Base-by-base conservation (phyloP, 2,888 invertebrate species). In the Hydraecia micacea region DNA sequence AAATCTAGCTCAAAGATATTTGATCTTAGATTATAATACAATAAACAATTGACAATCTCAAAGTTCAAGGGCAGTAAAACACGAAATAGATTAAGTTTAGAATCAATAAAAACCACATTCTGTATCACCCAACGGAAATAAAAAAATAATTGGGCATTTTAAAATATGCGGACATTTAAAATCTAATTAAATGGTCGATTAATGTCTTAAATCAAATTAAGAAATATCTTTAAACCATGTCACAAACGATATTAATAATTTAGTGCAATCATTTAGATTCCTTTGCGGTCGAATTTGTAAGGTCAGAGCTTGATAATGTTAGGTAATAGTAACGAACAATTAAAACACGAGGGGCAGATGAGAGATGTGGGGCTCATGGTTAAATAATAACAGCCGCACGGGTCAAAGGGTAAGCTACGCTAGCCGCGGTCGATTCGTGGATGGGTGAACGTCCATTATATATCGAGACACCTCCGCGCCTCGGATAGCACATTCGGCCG, bases 141-240 rank as follows among this genome's bases (percentile, higher is more conserved):
- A 62, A 71, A 80, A 84, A 79, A 49, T 42, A 9, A 60, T 62
- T 55, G 52, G 9, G 36, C 4, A 28, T 52, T 81, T 32, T 36
- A 55, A 60, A 65, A 32, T 52, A 83, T 83, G 81, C 84, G 81
- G 83, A 81, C 42, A 71, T 77, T 67, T 66, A 32, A 46, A 79
- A 67, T 55, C 0, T 46, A 69, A 79, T 79, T 63, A 73, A 79
- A 79, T n/a, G 21, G n/a, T 28, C 52, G 63, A 46, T 46, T 70
- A 60, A 66, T 71, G 77, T 62, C 60, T 76, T 52, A 2, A 69
- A 82, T 69, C 36, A 42, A 42, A 75, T 69, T 58, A 81, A 75
- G 42, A 60, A 66, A 58, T 69, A 18, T 28, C 9, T 66, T n/a
- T 52, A 18, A 49, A 65, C 28, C 60, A 15, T 55, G 72, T 65